Evolutionary conservation across 2,888 invertebrate genomes (phyloP).

Genomic region (Torymus texanus): DNA sequence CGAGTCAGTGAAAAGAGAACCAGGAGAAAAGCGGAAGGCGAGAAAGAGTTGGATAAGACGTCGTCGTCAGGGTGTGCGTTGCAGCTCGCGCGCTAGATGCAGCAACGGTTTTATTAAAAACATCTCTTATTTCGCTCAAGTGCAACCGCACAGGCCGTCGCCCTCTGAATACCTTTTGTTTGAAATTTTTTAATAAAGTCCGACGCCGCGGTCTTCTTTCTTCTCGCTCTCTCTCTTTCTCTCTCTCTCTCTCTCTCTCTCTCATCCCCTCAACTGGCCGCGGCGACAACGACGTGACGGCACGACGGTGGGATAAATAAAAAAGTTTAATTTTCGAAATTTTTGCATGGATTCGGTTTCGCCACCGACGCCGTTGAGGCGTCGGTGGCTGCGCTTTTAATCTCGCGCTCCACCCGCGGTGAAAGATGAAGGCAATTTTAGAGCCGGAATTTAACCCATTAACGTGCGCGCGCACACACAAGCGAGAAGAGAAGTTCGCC

Average conservation of each 20-base stretch:
- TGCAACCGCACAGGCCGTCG: constrained; percentile 48
- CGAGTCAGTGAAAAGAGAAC: constrained; percentile 17
- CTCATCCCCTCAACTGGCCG: background rate
- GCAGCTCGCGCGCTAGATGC: constrained; percentile 24
- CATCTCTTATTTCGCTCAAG: constrained; percentile 55
- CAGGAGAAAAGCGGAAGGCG: constrained; percentile 34
- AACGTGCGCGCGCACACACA: no score
- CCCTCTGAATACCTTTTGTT: constrained; percentile 63
- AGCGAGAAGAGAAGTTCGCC: no score
- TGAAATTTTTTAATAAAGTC: constrained; percentile 69
- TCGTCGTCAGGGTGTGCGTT: no score
- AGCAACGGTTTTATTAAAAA: constrained; percentile 59
- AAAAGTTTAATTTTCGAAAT: constrained; percentile 28
- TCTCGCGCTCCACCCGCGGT: no score
- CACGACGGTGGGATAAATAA: background rate
- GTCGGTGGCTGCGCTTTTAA: no score
- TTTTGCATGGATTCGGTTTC: no score
- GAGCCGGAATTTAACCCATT: no score
- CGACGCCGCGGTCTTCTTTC: constrained; percentile 12
- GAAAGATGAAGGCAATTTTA: no score
- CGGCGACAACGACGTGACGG: constrained; percentile 8
- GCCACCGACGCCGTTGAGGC: no score
- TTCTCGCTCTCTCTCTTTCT: no score
- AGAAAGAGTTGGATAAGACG: constrained; percentile 37
- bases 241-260: background rate